Evolutionary conservation across 2,888 invertebrate genomes (phyloP).

Genomic region (Heliconius aoede): DNA sequence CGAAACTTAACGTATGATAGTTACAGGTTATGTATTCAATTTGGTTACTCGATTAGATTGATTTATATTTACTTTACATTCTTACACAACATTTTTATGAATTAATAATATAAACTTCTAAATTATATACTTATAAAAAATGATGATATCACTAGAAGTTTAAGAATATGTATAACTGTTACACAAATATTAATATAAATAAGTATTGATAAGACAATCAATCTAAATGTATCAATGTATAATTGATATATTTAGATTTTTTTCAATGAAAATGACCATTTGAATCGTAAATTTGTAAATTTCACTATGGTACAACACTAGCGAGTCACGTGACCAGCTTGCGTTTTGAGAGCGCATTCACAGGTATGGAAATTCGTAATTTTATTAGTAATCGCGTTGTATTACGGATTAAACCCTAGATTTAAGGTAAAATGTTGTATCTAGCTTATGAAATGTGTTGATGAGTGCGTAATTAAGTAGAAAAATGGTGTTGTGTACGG

Average conservation of each 20-base stretch:
- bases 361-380: constrained; percentile 85
- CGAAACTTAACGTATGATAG: too few species aligned
- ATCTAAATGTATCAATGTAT: too few species aligned
- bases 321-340: constrained; percentile 87
- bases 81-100: background rate
- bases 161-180: background rate
- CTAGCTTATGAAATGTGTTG: constrained; percentile 61
- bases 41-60: too few species aligned
- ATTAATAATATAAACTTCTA: too few species aligned
- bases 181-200: background rate
- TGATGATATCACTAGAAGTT: too few species aligned
- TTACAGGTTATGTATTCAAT: too few species aligned
- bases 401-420: constrained; percentile 66
- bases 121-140: too few species aligned
- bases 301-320: constrained; percentile 66
- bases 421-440: constrained; percentile 72
- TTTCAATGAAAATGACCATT: constrained; percentile 59
- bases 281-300: constrained; percentile 45
- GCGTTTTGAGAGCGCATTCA: constrained; percentile 88
- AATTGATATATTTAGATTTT: too few species aligned
- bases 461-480: constrained; percentile 67
- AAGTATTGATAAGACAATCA: background rate
- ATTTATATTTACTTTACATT: background rate
- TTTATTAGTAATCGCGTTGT: constrained; percentile 75
- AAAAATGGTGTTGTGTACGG: constrained; percentile 70